Percentiles rank a stretch among this genome's conserved stretches.
phyloP scores from a whole-genome alignment of 2,113 vertebrate genomes.

The Macrotis lagotis region DNA sequence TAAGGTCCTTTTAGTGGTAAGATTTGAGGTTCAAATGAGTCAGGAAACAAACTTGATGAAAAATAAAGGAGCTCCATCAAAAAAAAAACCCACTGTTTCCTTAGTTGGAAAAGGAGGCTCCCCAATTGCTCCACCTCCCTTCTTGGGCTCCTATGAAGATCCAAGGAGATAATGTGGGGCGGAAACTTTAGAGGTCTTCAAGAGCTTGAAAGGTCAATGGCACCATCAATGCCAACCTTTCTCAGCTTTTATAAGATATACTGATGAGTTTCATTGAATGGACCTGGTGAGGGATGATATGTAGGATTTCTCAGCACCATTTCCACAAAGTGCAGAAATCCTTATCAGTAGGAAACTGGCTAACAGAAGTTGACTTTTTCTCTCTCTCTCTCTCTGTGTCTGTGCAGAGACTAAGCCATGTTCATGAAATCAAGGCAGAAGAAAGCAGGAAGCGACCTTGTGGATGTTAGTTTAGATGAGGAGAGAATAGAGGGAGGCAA shows the following conservation, averaged over 20 bases:
- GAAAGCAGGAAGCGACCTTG: not conserved
- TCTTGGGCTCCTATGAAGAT: not conserved
- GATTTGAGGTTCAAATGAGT: not conserved
- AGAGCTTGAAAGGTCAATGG: not conserved
- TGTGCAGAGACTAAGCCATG: not conserved
- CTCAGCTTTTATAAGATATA: not conserved
- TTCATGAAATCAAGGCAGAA: not conserved
- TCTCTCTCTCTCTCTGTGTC: not conserved
- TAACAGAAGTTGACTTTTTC: not conserved
- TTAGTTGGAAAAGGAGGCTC: not conserved
- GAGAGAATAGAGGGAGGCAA: not conserved
- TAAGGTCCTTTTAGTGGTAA: not conserved
- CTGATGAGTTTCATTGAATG: not conserved
- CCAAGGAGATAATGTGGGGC: not conserved
- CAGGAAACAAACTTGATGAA: not conserved
- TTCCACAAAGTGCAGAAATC: not conserved
- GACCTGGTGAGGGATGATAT: not conserved
- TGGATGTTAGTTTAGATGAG: not conserved
- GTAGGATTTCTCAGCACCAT: not conserved
- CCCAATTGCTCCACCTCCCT: not conserved
- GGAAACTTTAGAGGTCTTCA: not conserved
- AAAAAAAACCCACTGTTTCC: not conserved
- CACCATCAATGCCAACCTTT: not conserved
- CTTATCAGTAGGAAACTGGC: not conserved
- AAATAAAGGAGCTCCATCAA: not conserved